A percentile compares a stretch with the other conserved stretches of the same genome.
Evolutionary conservation across 1,140 invertebrate species (phyloP).

Genomic region (Limonius californicus): DNA sequence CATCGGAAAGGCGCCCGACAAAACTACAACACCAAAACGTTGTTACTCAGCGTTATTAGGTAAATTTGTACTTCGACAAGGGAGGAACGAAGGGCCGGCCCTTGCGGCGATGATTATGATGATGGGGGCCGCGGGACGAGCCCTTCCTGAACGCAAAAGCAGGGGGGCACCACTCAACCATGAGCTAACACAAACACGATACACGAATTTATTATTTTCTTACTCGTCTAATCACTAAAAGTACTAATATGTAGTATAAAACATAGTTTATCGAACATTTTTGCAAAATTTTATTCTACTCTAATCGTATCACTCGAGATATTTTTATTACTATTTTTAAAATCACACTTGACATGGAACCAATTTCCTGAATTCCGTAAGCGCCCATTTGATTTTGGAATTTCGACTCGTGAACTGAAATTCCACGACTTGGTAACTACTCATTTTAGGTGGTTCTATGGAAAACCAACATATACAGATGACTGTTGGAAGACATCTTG

Average conservation of each 20-base stretch:
- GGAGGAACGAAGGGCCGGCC: conserved; percentile 22
- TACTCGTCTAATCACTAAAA: not conserved
- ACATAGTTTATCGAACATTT: conserved; percentile 13
- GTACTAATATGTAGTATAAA: conserved; percentile 7
- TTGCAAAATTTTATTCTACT: conserved; percentile 17
- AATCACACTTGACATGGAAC: conserved; percentile 34
- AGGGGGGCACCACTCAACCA: conserved; percentile 35
- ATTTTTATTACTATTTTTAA: conserved; percentile 19
- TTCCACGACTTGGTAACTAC: too few species aligned
- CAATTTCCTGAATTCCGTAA: conserved; percentile 15
- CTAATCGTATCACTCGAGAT: conserved; percentile 18
- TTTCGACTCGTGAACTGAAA: too few species aligned
- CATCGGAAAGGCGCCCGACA: conserved; percentile 7
- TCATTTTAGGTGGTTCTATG: too few species aligned
- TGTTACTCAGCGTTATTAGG: conserved; percentile 22
- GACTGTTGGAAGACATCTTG: too few species aligned
- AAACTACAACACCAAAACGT: conserved; percentile 42
- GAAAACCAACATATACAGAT: too few species aligned
- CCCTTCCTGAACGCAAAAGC: conserved; percentile 32
- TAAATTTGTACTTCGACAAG: conserved; percentile 43
- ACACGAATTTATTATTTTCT: conserved; percentile 17
- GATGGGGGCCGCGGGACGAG: not conserved
- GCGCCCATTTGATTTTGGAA: too few species aligned
- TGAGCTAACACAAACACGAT: conserved; percentile 22
- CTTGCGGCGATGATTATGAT: too few species aligned